phyloP scores from a whole-genome alignment of 2,113 vertebrate species.

The Regulus satrapa region DNA sequence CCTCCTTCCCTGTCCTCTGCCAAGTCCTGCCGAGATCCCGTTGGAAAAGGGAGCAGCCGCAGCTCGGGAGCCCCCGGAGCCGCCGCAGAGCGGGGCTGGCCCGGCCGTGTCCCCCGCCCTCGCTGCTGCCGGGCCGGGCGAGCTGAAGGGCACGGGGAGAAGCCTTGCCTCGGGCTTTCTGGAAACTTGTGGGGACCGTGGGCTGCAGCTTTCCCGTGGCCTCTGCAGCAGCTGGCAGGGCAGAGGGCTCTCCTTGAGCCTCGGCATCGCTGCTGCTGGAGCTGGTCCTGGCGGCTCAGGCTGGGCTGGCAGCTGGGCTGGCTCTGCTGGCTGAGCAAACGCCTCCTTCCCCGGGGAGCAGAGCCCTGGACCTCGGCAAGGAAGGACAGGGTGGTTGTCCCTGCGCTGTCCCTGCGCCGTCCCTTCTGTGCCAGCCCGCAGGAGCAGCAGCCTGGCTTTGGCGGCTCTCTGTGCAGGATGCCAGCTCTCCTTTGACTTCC shows the following conservation, averaged over 20 bases:
- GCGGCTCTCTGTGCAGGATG: not conserved
- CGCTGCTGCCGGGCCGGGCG: too few relatives aligned
- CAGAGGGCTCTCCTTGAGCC: not conserved
- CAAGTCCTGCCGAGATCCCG: not conserved
- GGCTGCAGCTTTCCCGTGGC: not conserved
- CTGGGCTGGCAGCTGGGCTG: not conserved
- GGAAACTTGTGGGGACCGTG: not conserved
- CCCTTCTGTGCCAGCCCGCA: not conserved
- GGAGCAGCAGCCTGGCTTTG: not conserved
- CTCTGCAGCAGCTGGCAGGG: not conserved
- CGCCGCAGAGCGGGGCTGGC: not conserved
- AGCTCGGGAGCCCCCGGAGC: not conserved
- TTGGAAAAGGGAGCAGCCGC: not conserved
- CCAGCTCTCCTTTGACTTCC: not conserved
- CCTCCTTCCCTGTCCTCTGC: not conserved
- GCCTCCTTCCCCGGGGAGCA: accelerated
- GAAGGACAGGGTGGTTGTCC: not conserved
- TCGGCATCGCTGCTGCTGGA: not conserved
- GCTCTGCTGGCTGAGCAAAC: not conserved
- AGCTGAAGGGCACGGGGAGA: not conserved
- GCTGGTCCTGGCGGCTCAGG: not conserved
- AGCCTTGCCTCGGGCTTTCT: not conserved
- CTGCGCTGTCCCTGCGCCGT: not conserved
- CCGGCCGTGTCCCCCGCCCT: not conserved
- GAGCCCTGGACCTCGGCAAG: not conserved